Evolutionary conservation across 2,113 vertebrate species (phyloP).

Genomic region (Percopsis transmontana): DNA sequence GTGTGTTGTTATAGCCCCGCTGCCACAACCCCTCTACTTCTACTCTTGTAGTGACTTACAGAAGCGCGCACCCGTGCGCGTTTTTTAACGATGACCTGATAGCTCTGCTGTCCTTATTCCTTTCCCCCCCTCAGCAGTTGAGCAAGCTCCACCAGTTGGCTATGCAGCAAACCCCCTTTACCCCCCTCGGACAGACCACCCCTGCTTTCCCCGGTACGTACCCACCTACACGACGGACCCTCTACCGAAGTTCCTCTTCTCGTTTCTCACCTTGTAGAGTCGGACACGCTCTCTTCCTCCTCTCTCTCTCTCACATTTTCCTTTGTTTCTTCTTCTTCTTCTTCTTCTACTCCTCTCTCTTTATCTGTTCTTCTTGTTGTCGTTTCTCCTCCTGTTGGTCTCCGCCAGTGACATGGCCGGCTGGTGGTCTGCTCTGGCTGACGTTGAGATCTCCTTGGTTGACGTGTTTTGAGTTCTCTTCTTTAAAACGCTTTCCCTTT

Average conservation of each 20-base stretch:
- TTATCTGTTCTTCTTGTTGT: constrained; percentile 2
- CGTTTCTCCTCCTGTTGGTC: constrained; percentile 49
- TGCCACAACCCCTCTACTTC: constrained; percentile 73
- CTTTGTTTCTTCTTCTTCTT: constrained; percentile 62
- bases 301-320: constrained; percentile 61
- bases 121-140: constrained; percentile 97
- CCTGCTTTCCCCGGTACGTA: constrained; percentile 97
- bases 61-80: constrained; percentile 65
- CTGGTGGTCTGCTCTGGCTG: constrained; percentile 81
- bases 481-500: constrained; percentile 1
- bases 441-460: constrained; percentile 66
- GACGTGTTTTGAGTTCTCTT: constrained; percentile 2
- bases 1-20: constrained; percentile 75
- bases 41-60: constrained; percentile 77
- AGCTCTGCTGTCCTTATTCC: constrained; percentile 97
- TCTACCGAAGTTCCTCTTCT: constrained; percentile 88
- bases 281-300: constrained; percentile 74
- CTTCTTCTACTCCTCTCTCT: constrained; percentile 56
- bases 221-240: constrained; percentile 82
- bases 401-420: constrained; percentile 74
- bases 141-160: constrained; percentile 99
- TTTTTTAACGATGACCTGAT: constrained; percentile 96
- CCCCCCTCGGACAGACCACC: constrained; percentile 96
- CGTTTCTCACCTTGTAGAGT: constrained; percentile 86
- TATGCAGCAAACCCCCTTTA: constrained; percentile 99